phyloP scores from a whole-genome alignment of 1,140 invertebrate species.

The Eufriesea mexicana region DNA sequence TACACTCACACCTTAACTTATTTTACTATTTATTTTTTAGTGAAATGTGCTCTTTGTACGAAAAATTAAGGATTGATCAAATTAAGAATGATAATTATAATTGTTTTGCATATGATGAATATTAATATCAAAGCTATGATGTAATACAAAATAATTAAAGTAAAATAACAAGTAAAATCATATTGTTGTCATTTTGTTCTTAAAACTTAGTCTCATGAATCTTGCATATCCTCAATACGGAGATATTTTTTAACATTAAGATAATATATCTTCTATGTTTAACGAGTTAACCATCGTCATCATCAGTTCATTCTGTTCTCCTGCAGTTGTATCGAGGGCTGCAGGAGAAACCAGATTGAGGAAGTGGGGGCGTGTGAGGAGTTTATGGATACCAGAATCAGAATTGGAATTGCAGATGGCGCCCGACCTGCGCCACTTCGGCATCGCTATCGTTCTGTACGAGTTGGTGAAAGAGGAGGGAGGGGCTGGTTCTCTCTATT shows the following conservation, averaged over 20 bases:
- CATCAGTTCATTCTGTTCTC: conserved; percentile 15
- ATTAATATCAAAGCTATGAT: background rate
- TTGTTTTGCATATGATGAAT: background rate
- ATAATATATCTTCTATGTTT: background rate
- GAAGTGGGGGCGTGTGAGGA: conserved; percentile 36
- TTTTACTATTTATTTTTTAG: background rate
- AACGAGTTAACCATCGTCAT: background rate
- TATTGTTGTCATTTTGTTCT: background rate
- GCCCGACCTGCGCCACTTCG: conserved; percentile 67
- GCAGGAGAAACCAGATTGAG: conserved; percentile 13
- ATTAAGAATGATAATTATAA: background rate
- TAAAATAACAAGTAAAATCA: background rate
- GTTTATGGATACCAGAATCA: conserved; percentile 55
- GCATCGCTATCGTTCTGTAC: conserved; percentile 60
- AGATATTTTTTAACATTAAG: background rate
- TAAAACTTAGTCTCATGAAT: background rate
- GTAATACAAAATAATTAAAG: background rate
- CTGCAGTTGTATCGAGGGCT: conserved; percentile 26
- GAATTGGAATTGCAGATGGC: conserved; percentile 77
- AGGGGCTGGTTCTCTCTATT: conserved; percentile 56
- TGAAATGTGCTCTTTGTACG: no score
- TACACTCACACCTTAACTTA: background rate
- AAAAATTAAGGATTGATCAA: background rate
- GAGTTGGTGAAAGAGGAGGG: conserved; percentile 66
- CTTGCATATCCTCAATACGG: background rate